Evolutionary conservation across 2,113 vertebrate genomes (phyloP), one percentile per base, ranked within the genome.

Genomic region (Sinocyclocheilus maitianheensis): DNA sequence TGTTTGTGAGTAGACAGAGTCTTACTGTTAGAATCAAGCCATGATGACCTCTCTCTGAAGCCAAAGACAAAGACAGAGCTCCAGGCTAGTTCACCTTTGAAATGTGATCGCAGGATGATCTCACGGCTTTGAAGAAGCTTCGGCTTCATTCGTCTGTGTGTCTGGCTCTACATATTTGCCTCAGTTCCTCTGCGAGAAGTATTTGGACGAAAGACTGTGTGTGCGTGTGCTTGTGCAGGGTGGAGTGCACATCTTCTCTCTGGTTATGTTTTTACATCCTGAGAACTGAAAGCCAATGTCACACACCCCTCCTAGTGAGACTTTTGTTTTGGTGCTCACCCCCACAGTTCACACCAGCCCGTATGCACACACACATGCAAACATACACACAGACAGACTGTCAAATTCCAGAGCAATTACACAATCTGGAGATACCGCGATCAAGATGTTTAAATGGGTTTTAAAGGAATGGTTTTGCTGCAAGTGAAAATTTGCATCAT

Each of bases 51-150:
- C 65, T 83, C 77, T 24, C 30, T 51, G 20, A 18, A 55, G 53
- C 51, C 63, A 84, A 69, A 85, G 83, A 69, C 78, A 34, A 34
- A 34, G 30, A 34, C 65, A 84, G 46, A 26, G 67, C 85, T 88
- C 43, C 43, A 84, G 85, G 85, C 77, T 46, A 77, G 55, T 84
- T 43, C 85, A 76, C 81, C 78, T 89, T 89, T 89, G 85, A 89
- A 85, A 89, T 82, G 71, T 43, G 82, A 89, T 84, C 83, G 60
- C 48, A 13, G 30, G 85, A 77, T 87, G 88, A 89, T 69, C 82
- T 89, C 88, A 89, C 71, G 18, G 37, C 34, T 80, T 62, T 72
- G 71, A 60, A 82, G 88, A 87, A 82, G 65, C 81, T 80, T 77
- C 13, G 37, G 58, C 62, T 81, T 34, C 53, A 48, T 55, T 80